phyloP scores from a whole-genome alignment of 1,140 invertebrate genomes.

The Drosophila suzukii region DNA sequence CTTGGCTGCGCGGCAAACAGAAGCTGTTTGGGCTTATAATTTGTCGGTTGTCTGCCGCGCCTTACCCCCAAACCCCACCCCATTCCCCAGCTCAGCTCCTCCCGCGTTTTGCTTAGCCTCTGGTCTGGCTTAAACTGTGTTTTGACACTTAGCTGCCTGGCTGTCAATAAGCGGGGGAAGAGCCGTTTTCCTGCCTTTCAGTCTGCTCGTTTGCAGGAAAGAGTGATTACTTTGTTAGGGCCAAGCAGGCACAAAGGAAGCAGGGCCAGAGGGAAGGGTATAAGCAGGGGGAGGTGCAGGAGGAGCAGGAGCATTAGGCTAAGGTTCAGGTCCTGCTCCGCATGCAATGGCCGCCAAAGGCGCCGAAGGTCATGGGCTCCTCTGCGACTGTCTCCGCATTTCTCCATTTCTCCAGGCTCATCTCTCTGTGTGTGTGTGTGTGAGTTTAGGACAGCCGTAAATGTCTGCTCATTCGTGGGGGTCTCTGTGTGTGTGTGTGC shows the following conservation, averaged over 20 bases:
- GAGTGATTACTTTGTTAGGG: constrained; percentile 68
- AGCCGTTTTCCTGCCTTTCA: not conserved
- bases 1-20: constrained; percentile 20
- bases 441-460: constrained; percentile 43
- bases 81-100: not conserved
- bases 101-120: not conserved
- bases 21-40: constrained; percentile 52
- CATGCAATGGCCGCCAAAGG: constrained; percentile 66
- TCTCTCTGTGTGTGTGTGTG: constrained; percentile 5
- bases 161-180: constrained; percentile 64
- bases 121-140: constrained; percentile 58
- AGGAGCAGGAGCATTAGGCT: not conserved
- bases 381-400: constrained; percentile 5
- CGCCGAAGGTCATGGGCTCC: constrained; percentile 70
- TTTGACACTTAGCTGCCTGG: constrained; percentile 64
- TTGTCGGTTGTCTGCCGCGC: constrained; percentile 39
- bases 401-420: not conserved
- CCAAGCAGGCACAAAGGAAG: constrained; percentile 1
- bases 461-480: constrained; percentile 41
- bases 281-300: constrained; percentile 9
- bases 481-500: constrained; percentile 19
- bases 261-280: not conserved
- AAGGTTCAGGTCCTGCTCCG: not conserved
- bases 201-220: constrained; percentile 22
- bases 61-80: constrained; percentile 10